Percentiles rank a stretch among this genome's conserved stretches.
Conservation (phyloP, 23 tunicate species). For the Styela plicata region DNA sequence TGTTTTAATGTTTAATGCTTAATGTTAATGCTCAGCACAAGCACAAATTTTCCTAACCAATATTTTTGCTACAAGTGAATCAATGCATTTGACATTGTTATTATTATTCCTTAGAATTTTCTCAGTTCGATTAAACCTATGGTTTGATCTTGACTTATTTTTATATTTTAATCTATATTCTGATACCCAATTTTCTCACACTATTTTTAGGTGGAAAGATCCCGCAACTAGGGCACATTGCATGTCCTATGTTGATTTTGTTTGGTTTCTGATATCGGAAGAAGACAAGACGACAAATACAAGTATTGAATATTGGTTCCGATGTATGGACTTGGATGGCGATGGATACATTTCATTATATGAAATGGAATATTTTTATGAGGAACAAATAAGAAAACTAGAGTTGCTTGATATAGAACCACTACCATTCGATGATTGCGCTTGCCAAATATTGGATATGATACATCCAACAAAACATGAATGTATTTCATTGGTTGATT, state of each 20-base stretch:
- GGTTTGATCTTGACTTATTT: no score
- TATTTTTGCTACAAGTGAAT: no score
- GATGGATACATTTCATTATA: conserved; percentile 94
- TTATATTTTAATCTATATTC: no score
- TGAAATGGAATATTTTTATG: conserved; percentile 97
- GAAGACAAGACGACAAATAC: conserved; percentile 88
- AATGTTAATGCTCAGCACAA: no score
- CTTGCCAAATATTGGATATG: conserved; percentile 97
- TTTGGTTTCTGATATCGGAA: conserved; percentile 93
- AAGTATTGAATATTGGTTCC: conserved; percentile 94
- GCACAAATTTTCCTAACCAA: no score
- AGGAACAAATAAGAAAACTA: conserved; percentile 81
- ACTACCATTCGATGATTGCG: conserved; percentile 87
- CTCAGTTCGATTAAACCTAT: no score
- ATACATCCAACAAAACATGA: conserved; percentile 67
- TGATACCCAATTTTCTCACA: no score
- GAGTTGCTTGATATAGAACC: conserved; percentile 97
- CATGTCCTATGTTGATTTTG: conserved; percentile 97
- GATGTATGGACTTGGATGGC: conserved; percentile 97
- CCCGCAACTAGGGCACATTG: conserved; percentile 32
- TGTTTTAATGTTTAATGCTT: no score
- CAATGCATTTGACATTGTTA: no score
- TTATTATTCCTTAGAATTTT: no score
- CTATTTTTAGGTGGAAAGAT: conserved; percentile 36
- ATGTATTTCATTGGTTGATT: conserved; percentile 61